Percentiles rank a stretch among this genome's conserved stretches.
phyloP scores from a whole-genome alignment of 2,797 vertebrate genomes.

The Alcedo quadribrachys region DNA sequence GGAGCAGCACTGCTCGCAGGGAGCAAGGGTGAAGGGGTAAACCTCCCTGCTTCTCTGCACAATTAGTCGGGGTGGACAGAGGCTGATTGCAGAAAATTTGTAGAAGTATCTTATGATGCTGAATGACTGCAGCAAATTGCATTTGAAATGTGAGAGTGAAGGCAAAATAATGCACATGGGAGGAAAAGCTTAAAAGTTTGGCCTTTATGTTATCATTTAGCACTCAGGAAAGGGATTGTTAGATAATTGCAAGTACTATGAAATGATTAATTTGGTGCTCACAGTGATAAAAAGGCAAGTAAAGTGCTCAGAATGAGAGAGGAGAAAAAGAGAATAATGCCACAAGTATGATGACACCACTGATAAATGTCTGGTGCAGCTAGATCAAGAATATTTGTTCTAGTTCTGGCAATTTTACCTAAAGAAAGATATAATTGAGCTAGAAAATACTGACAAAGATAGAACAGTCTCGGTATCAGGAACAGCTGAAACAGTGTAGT shows the following conservation, averaged over 20 bases:
- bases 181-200: neutral
- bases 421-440: neutral
- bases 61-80: neutral
- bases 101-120: neutral
- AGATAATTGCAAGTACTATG: neutral
- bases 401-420: neutral
- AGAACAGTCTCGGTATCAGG: neutral
- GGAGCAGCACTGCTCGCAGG: neutral
- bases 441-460: neutral
- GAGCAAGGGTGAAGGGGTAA: neutral
- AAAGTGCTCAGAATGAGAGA: neutral
- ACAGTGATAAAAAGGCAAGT: neutral
- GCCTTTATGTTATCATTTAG: neutral
- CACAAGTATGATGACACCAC: neutral
- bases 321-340: neutral
- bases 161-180: neutral
- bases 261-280: neutral
- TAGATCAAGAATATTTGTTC: neutral
- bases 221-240: neutral
- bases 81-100: neutral
- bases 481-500: neutral
- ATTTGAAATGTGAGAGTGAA: neutral
- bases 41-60: neutral
- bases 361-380: neutral
- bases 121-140: neutral